Conservation (phyloP, 2,888 invertebrate genomes). For the Harpalus rubripes region DNA sequence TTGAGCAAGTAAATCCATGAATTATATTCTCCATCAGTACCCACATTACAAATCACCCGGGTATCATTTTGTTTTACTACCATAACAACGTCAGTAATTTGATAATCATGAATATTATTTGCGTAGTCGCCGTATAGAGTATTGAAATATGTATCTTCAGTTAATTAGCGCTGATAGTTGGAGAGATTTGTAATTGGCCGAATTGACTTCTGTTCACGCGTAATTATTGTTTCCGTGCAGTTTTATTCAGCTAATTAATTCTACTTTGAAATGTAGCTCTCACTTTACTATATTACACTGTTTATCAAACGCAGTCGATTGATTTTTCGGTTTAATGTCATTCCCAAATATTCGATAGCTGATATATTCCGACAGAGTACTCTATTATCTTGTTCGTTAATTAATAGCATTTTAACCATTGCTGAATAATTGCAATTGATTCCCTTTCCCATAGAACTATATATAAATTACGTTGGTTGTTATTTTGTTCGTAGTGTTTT, state of each 20-base stretch:
- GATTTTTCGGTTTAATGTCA: neutral
- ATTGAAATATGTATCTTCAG: neutral
- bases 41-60: too few relatives aligned
- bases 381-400: conserved; percentile 1
- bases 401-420: neutral
- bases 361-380: neutral
- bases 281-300: neutral
- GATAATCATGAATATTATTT: too few relatives aligned
- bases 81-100: too few relatives aligned
- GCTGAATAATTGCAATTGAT: neutral
- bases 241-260: conserved; percentile 1
- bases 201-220: neutral
- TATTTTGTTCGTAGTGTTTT: too few relatives aligned
- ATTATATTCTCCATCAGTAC: too few relatives aligned
- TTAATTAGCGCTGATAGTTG: neutral
- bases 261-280: neutral
- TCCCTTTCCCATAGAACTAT: neutral
- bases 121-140: too few relatives aligned
- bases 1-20: too few relatives aligned
- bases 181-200: neutral
- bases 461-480: too few relatives aligned
- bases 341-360: neutral
- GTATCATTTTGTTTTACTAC: too few relatives aligned
- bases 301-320: neutral
- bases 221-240: neutral